Conservation (phyloP, 2,888 invertebrate genomes). For the Argynnis bischoffii region DNA sequence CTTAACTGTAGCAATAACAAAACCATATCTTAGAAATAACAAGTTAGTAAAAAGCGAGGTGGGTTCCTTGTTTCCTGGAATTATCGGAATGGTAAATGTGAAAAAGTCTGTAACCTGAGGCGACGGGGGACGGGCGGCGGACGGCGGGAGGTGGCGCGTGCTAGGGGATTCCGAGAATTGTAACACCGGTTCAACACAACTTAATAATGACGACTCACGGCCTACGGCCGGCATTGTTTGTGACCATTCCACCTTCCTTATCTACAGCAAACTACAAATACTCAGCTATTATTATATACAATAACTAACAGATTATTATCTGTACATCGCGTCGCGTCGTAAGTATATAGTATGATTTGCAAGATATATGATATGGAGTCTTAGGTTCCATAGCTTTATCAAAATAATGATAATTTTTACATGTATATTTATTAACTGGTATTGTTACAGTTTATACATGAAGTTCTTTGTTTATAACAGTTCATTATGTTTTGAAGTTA, state of each 20-base stretch:
- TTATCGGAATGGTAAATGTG: conserved; percentile 67
- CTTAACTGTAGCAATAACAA: not conserved
- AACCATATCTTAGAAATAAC: conserved; percentile 23
- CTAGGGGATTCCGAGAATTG: conserved; percentile 71
- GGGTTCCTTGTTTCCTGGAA: conserved; percentile 58
- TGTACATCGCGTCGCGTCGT: no score
- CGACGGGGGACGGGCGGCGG: conserved; percentile 46
- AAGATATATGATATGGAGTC: no score
- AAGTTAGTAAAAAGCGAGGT: conserved; percentile 51
- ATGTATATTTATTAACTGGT: no score
- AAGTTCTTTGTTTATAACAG: no score
- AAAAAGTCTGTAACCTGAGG: conserved; percentile 59
- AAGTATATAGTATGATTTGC: no score
- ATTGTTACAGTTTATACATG: no score
- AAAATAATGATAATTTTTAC: no score
- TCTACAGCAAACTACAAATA: conserved; percentile 16
- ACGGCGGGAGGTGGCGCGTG: conserved; percentile 56
- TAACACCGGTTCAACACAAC: conserved; percentile 51
- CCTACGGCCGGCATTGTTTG: conserved; percentile 38
- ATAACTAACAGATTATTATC: no score
- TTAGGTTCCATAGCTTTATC: no score
- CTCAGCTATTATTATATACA: not conserved
- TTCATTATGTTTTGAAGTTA: no score
- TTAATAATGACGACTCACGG: conserved; percentile 31
- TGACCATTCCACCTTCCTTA: conserved; percentile 27